Evolutionary conservation across 2,113 vertebrate genomes (phyloP), one percentile per base, ranked within the genome.

Genomic region (Balaenoptera acutorostrata): DNA sequence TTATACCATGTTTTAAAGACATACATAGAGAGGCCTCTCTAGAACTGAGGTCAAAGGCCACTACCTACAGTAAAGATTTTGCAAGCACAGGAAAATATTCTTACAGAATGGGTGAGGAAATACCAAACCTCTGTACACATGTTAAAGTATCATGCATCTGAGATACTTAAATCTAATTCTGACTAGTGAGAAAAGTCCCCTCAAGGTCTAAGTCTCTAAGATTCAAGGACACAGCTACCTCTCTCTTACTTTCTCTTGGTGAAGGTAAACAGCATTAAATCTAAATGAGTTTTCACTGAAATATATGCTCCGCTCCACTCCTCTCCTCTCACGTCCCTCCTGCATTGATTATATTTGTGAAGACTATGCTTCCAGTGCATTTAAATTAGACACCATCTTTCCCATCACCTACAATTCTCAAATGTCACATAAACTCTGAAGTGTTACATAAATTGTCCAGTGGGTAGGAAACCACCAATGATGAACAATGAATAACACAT

Each of bases 191-290:
- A 80, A 52, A 11, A 95, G 49, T 88, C 72, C 93, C 96, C 68
- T 80, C 64, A 68, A 95, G 59, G 71, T 82, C 63, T 81, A 66
- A 55, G 64, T 59, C 77, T 92, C 90, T 59, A 74, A 77, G 68
- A 97, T 68, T 95, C 72, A 97, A 98, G 86, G 87, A 89, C 86
- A 72, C 1, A 96, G 89, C 27, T 31, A 93, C n/a, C 82, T 44
- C 6, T 44, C 6, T 87, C 46, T 52, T 83, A 78, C 82, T 87
- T 96, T 82, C 91, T 81, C 87, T 81, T 95, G 31, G 74, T 61
- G 88, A 95, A 87, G 39, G 78, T 95, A 95, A 97, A 97, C 49
- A 97, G 69, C 64, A 93, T 93, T 93, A 98, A 96, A 96, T 96
- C 75, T 95, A 95, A 97, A 92, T 94, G 68, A 92, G 83, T 80